phyloP scores from a whole-genome alignment of 2,113 vertebrate genomes.

The Phaethornis superciliosus region DNA sequence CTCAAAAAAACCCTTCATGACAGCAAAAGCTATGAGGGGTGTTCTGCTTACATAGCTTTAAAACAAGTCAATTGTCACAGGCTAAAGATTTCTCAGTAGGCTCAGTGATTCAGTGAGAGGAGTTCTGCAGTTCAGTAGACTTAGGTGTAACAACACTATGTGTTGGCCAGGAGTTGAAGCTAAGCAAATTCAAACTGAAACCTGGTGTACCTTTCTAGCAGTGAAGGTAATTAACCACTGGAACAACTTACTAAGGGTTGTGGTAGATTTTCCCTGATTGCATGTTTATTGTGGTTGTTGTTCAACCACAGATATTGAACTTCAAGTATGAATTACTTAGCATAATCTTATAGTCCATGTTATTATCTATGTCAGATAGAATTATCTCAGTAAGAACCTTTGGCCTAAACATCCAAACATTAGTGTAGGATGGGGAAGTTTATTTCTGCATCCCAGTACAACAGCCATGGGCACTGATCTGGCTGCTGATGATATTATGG shows the following conservation, averaged over 20 bases:
- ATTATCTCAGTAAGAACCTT: not conserved
- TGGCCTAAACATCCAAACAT: not conserved
- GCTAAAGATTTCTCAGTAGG: not conserved
- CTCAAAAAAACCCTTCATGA: rapidly evolving
- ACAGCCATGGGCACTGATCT: not conserved
- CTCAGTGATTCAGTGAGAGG: not conserved
- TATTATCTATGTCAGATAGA: constrained; percentile 16
- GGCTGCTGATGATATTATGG: not conserved
- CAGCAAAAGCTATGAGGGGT: not conserved
- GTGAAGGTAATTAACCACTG: constrained; percentile 15
- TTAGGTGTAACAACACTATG: not conserved
- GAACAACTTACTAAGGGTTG: constrained; percentile 35
- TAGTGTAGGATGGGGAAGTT: constrained; percentile 30
- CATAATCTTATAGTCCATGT: not conserved
- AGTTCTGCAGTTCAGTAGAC: not conserved
- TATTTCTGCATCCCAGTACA: constrained; percentile 21
- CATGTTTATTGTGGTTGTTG: constrained; percentile 46
- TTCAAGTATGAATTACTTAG: constrained; percentile 8
- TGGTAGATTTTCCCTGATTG: constrained; percentile 58
- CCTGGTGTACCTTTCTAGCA: constrained; percentile 5
- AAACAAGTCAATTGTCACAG: not conserved
- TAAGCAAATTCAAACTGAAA: not conserved
- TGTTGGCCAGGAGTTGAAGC: not conserved
- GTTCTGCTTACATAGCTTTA: not conserved
- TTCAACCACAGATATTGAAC: constrained; percentile 45